phyloP scores from a whole-genome alignment of 2,888 invertebrate species.

The Trimorus sp. region DNA sequence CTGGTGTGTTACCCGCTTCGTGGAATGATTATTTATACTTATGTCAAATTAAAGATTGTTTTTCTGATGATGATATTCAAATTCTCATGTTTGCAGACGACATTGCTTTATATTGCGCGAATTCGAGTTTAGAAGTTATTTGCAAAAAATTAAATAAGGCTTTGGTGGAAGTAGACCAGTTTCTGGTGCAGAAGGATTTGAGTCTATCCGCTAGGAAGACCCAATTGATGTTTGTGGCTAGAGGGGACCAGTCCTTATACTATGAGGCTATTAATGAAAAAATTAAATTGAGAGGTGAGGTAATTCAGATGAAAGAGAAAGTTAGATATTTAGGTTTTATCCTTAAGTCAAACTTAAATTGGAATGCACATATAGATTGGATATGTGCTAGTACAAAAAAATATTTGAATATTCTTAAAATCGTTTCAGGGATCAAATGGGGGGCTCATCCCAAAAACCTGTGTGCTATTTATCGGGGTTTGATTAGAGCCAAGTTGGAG shows the following conservation, averaged over 20 bases:
- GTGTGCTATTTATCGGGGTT: not conserved
- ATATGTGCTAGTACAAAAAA: not conserved
- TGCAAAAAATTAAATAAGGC: too few relatives aligned
- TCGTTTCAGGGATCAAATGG: not conserved
- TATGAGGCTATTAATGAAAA: not conserved
- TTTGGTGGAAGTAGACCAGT: too few relatives aligned
- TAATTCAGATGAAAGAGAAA: not conserved
- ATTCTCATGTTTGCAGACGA: too few relatives aligned
- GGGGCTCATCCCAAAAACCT: not conserved
- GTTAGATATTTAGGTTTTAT: not conserved
- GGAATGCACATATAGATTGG: not conserved
- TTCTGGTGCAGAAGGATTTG: not conserved
- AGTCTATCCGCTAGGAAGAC: not conserved
- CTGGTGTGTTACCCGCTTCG: too few relatives aligned
- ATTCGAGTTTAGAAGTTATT: too few relatives aligned
- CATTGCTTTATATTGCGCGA: too few relatives aligned
- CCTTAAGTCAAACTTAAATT: constrained; percentile 3
- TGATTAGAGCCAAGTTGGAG: not conserved
- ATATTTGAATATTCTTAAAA: not conserved
- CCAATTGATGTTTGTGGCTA: not conserved
- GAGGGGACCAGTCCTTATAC: not conserved
- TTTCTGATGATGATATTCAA: too few relatives aligned
- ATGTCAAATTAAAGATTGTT: too few relatives aligned
- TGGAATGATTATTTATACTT: too few relatives aligned
- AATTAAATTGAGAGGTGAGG: not conserved